Percentiles rank a stretch among this genome's conserved stretches.
Conservation (phyloP, 1,140 invertebrate species). For the Pollicipes pollicipes region DNA sequence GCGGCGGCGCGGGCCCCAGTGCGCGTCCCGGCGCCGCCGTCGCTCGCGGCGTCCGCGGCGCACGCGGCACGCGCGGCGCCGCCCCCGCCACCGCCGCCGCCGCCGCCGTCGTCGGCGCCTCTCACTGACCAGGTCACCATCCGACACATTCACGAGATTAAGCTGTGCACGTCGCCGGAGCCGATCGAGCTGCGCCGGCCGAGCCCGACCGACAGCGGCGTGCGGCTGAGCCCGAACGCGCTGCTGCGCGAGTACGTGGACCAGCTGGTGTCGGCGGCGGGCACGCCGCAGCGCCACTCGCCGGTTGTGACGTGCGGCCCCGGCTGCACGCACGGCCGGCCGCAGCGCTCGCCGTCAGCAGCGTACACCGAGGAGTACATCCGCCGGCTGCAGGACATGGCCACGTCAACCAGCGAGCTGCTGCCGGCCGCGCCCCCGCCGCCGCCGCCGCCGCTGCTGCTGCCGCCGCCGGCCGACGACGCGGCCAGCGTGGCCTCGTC, state of each 20-base stretch:
- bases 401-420: not conserved
- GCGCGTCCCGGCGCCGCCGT: too few relatives aligned
- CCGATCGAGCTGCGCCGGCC: too few relatives aligned
- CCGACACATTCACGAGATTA: not conserved
- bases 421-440: not conserved
- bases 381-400: not conserved
- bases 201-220: not conserved
- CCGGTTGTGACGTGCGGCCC: not conserved
- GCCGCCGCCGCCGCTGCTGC: too few relatives aligned
- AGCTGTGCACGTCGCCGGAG: not conserved
- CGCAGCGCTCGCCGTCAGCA: not conserved
- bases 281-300: not conserved
- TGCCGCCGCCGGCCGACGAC: not conserved
- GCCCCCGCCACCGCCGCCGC: not conserved
- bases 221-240: not conserved
- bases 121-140: not conserved
- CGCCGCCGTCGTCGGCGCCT: constrained; percentile 5
- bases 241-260: not conserved
- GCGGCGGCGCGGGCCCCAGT: too few relatives aligned
- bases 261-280: not conserved
- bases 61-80: too few relatives aligned
- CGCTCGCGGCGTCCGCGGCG: too few relatives aligned
- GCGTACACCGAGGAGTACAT: not conserved
- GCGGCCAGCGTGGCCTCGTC: not conserved
- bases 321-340: not conserved